These are phyloP conservation scores for Tenthredo amoena DNA, from an alignment of 2,888 invertebrate species.

Conservation along the genomic window DNA sequence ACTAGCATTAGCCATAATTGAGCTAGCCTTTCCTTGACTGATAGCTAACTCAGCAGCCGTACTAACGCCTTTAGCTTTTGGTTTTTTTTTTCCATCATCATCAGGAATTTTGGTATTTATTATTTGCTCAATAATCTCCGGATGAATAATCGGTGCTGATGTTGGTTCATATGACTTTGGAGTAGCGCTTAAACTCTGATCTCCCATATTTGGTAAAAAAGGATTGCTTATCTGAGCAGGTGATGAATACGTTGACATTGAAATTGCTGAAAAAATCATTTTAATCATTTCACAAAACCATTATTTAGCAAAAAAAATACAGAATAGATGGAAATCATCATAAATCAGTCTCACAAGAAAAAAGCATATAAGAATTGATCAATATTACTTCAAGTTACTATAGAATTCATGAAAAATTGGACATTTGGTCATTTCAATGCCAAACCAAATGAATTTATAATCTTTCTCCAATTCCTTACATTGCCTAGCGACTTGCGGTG, in stretches of 20 bases:
- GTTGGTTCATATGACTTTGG: conserved; percentile 77
- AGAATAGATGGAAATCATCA: conserved; percentile 41
- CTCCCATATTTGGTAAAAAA: conserved; percentile 72
- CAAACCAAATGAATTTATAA: conserved; percentile 19
- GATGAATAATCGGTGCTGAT: conserved; percentile 72
- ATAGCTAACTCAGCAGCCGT: conserved; percentile 83
- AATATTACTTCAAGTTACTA: background rate
- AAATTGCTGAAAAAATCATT: conserved; percentile 58
- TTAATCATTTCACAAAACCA: background rate
- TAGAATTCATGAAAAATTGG: conserved; percentile 9
- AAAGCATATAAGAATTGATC: background rate
- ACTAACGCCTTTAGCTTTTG: conserved; percentile 84
- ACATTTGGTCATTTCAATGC: background rate
- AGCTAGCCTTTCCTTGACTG: conserved; percentile 80
- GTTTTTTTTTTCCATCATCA: conserved; percentile 79
- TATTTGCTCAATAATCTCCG: conserved; percentile 75
- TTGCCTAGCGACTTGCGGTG: conserved; percentile 83
- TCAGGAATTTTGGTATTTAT: conserved; percentile 76
- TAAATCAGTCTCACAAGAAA: background rate
- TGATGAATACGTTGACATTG: conserved; percentile 75
- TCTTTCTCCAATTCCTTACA: conserved; percentile 64
- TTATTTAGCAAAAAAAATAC: background rate
- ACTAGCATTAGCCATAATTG: conserved; percentile 76
- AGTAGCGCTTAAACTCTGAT: conserved; percentile 74
- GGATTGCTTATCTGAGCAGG: conserved; percentile 75